Base-by-base conservation (phyloP, 1,140 invertebrate species). In the Chironomus tepperi region DNA sequence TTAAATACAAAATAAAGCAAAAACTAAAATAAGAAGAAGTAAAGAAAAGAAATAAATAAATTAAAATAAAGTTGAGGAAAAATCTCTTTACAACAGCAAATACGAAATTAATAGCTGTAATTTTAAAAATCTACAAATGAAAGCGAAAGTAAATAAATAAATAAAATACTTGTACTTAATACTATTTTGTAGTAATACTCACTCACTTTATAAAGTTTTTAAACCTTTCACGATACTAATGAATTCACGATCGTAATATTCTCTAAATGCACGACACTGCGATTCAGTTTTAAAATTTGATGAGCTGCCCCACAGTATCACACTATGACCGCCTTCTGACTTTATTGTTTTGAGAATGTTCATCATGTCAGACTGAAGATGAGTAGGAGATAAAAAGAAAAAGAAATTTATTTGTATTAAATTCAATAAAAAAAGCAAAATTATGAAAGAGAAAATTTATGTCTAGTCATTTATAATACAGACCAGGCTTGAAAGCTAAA, bases 211-310 rank as follows among this genome's bases (percentile, higher is more conserved):
- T n/a, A 12, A 57, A 57, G 9, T 70, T 21, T 70, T 18, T 18
- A 70, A 18, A 70, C 18, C 18, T 19, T 21, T 70, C 9, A 70
- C 18, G 9, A 70, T 21, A 19, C 18, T 18, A 10, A 70, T 9
- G 18, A 70, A 18, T 15, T 70, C 18, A 18, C 65, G 65, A 16
- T 70, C 65, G 18, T 19, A 70, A 70, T 70, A 70, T 15, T 21
- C 19, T 70, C 18, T 70, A 70, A 70, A 70, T 70, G 65, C 16
- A 19, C 19, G 65, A 18, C 65, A 70, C 18, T 70, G 65, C 12
- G 19, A 18, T 70, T 70, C 65, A 21, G n/a, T 70, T 70, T 70
- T 70, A 18, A 70, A 70, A 18, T 70, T 15, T 70, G 65, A 70
- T 10, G 65, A 70, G 65, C 65, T 70, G 65, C 65, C 65, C 65